Evolutionary conservation across 2,113 vertebrate genomes (phyloP), one percentile per base, ranked within the genome.

Genomic region (Nestor notabilis): DNA sequence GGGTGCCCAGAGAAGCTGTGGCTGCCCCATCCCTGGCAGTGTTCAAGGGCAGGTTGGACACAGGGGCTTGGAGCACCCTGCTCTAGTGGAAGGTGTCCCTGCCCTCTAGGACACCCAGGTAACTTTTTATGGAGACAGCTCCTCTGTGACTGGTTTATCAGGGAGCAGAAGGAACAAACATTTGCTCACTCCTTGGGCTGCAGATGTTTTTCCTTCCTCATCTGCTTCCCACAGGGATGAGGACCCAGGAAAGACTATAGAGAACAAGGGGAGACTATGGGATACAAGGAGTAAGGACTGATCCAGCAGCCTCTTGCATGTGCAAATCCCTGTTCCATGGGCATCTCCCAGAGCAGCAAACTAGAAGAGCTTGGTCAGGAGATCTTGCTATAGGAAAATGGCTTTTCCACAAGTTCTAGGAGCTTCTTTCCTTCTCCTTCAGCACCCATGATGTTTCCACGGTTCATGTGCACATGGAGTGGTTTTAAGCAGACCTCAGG

Each of bases 271-370:
- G 27, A 29, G 21, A 23, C 29, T 33, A 46, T 0, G 4, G 31
- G 19, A 23, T n/a, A 23, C 10, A 5, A 69, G 55, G 69, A 27
- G 13, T 2, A 39, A 9, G 19, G 19, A 8, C 55, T 17, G 83
- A 68, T 5, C 63, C 63, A 21, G 3, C 58, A 53, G 41, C 17
- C 11, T 2, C n/a, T 25, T 3, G 20, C 16, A 16, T 5, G 15
- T 2, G 4, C 46, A 39, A 46, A 49, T 2, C 5, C 33, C 7
- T 0, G 0, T 18, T 25, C 31, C 1, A 0, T 0, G 13, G 1
- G 49, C 28, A 27, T 11, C 27, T 70, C n/a, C 27, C 18, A 3
- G 11, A 41, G 28, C n/a, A 46, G 63, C 11, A 13, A 35, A 11
- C 16, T 1, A 2, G 18, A n/a, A 5, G 6, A 70, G 39, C 33